Percentiles rank a stretch among this genome's conserved stretches.
Evolutionary conservation across 2,888 invertebrate species (phyloP).

Genomic region (Atherix ibis): DNA sequence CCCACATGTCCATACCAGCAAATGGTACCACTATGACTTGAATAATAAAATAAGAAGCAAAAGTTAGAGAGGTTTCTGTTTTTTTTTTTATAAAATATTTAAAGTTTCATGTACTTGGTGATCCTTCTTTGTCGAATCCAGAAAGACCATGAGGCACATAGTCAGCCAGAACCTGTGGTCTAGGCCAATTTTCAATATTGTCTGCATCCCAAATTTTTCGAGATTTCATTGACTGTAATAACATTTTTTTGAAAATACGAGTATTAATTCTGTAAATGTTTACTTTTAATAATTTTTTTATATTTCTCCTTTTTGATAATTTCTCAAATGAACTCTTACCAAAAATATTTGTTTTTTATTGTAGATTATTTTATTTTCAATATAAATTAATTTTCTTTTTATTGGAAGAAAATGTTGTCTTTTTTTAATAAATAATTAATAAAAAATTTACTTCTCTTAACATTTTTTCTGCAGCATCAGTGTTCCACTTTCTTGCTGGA

Average conservation of each 20-base stretch:
- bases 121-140: conserved; percentile 72
- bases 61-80: conserved; percentile 1
- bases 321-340: too few species aligned
- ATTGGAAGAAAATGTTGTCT: too few species aligned
- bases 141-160: conserved; percentile 64
- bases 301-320: too few species aligned
- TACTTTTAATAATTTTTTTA: too few species aligned
- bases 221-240: conserved; percentile 52
- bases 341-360: too few species aligned
- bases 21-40: conserved; percentile 67
- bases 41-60: conserved; percentile 10
- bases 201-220: conserved; percentile 55
- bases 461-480: conserved; percentile 84
- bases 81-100: neutral
- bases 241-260: conserved; percentile 1
- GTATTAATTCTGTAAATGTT: neutral
- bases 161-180: conserved; percentile 50
- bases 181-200: conserved; percentile 48
- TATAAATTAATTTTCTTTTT: too few species aligned
- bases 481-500: conserved; percentile 25
- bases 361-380: too few species aligned
- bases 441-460: conserved; percentile 57
- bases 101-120: conserved; percentile 49
- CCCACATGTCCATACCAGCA: conserved; percentile 65
- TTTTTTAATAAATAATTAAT: too few species aligned